phyloP scores from a whole-genome alignment of 2,113 vertebrate species.

The Phodopus roborovskii region DNA sequence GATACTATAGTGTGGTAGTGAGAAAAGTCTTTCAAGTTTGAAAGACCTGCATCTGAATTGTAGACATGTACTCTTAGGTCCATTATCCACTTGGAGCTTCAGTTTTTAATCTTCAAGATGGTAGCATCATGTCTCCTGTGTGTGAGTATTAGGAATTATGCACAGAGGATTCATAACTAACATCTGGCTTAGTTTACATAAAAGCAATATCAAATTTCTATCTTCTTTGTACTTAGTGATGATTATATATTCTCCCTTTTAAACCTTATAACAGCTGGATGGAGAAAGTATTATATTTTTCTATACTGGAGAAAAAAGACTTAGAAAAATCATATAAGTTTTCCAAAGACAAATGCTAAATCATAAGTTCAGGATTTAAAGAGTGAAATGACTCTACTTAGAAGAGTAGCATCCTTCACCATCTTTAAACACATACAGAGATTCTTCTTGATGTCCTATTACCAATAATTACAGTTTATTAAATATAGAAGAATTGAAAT shows the following conservation, averaged over 20 bases:
- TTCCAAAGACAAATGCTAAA: background rate
- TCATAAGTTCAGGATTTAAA: background rate
- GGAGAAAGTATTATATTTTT: slow-evolving; percentile 22
- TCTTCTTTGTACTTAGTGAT: background rate
- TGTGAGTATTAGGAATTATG: background rate
- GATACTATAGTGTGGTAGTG: background rate
- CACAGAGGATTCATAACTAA: background rate
- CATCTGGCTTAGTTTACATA: background rate
- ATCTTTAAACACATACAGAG: background rate
- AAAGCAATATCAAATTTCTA: background rate
- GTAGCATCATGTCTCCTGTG: background rate
- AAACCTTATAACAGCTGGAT: background rate
- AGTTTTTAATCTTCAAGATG: background rate
- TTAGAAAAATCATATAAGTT: background rate
- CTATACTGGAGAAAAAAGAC: background rate
- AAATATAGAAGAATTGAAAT: slow-evolving; percentile 30
- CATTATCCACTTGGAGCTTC: background rate
- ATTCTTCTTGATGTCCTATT: background rate
- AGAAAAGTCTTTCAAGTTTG: background rate
- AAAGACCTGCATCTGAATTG: background rate
- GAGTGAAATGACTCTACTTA: background rate
- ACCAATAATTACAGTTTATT: background rate
- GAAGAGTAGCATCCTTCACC: background rate
- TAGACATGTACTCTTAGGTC: background rate
- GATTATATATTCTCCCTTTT: background rate